Percentiles rank a stretch among this genome's conserved stretches.
These are phyloP conservation scores for Pedetes capensis DNA, from an alignment of 2,113 vertebrate species.

Conservation along the genomic window DNA sequence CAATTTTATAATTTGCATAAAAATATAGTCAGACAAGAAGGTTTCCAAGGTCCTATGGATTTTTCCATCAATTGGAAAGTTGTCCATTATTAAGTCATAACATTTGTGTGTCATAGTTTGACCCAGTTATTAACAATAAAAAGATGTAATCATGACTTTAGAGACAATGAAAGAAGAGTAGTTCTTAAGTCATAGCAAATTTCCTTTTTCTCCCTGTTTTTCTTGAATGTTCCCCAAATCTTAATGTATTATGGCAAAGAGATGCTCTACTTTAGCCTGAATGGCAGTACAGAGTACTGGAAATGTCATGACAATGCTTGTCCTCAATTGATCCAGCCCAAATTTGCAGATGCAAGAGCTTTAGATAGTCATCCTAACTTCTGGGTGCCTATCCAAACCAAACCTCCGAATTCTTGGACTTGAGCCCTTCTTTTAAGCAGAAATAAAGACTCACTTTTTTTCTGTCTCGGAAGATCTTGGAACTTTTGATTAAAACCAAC, in stretches of 20 bases:
- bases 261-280: not conserved
- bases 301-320: slow-evolving; percentile 30
- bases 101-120: not conserved
- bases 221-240: not conserved
- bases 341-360: slow-evolving; percentile 51
- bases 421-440: not conserved
- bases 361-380: slow-evolving; percentile 51
- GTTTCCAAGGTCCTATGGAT: not conserved
- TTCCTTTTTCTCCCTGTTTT: not conserved
- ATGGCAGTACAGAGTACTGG: not conserved
- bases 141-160: not conserved
- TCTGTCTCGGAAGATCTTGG: not conserved
- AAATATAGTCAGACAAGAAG: slow-evolving; percentile 37
- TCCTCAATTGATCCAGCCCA: slow-evolving; percentile 58
- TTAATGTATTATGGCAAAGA: not conserved
- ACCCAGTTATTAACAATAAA: slow-evolving; percentile 30
- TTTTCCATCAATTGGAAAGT: slow-evolving; percentile 34
- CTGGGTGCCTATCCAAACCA: slow-evolving; percentile 51
- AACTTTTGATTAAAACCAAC: not conserved
- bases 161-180: not conserved
- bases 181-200: not conserved
- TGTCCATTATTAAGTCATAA: slow-evolving; percentile 36
- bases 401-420: slow-evolving; percentile 40
- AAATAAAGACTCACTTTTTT: slow-evolving; percentile 31
- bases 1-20: slow-evolving; percentile 50